Conservation (phyloP, 2,888 invertebrate species). For the Heliconius erato region DNA sequence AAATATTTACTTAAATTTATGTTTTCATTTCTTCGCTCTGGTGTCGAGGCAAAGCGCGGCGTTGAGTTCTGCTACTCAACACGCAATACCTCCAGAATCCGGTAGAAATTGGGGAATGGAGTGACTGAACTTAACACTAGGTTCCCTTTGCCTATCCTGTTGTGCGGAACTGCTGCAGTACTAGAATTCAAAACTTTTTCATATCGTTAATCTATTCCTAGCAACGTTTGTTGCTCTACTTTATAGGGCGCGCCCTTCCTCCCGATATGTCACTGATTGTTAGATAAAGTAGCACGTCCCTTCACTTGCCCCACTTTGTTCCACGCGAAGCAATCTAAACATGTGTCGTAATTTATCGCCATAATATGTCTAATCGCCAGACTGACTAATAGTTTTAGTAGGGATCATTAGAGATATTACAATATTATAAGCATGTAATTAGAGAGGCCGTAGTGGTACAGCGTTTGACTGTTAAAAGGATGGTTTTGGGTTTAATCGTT, state of each 20-base stretch:
- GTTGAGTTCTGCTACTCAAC: no score
- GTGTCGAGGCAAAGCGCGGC: no score
- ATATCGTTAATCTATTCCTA: neutral
- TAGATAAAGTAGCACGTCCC: conserved; percentile 18
- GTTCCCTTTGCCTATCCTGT: no score
- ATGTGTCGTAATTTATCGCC: conserved; percentile 19
- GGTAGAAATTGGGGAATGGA: no score
- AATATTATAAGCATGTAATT: neutral
- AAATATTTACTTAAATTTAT: no score
- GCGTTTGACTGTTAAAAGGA: no score
- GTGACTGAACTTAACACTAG: no score
- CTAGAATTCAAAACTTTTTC: neutral
- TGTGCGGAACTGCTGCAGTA: no score
- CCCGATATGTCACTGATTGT: conserved; percentile 13
- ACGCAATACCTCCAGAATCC: no score
- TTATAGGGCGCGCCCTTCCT: neutral
- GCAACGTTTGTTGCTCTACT: neutral
- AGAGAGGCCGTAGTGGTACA: no score
- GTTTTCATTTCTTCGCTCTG: no score
- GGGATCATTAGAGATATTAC: neutral
- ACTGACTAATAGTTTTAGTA: conserved; percentile 20
- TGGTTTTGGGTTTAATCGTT: no score
- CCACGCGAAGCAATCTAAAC: neutral
- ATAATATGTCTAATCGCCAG: neutral
- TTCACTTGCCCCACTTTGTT: conserved; percentile 6